These are phyloP conservation scores for Drosophila sproati DNA, from an alignment of 1,140 invertebrate species.

Conservation along the genomic window DNA sequence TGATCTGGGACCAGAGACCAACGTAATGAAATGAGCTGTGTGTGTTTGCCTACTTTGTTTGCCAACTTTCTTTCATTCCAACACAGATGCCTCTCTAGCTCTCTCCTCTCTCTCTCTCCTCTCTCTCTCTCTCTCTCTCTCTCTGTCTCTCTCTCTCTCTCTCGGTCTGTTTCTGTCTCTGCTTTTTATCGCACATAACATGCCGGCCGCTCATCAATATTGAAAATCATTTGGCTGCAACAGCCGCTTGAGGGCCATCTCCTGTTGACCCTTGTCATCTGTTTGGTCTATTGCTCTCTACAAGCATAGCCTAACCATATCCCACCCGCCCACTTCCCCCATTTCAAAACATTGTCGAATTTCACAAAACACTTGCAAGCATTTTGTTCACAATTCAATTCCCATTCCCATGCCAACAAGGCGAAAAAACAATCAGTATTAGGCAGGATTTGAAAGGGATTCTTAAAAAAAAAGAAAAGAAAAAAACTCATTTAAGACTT, in stretches of 20 bases:
- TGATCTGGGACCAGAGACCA: constrained; percentile 60
- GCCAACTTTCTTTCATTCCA: constrained; percentile 40
- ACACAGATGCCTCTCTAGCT: constrained; percentile 6
- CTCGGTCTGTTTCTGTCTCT: constrained; percentile 8
- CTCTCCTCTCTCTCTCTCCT: not conserved
- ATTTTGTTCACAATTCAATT: constrained; percentile 5
- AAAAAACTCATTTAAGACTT: not conserved
- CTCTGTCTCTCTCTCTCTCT: constrained; percentile 9
- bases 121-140: constrained; percentile 1
- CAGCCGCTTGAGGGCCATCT: constrained; percentile 61
- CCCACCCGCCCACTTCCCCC: not conserved
- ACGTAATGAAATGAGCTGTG: constrained; percentile 72
- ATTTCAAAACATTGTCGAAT: constrained; percentile 7
- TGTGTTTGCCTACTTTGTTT: constrained; percentile 7
- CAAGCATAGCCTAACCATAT: not conserved
- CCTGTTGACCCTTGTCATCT: constrained; percentile 48
- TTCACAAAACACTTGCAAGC: not conserved
- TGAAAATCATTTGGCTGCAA: constrained; percentile 66
- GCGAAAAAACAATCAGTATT: not conserved
- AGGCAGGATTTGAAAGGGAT: not conserved
- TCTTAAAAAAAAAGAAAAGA: not conserved
- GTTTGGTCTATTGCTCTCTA: constrained; percentile 2
- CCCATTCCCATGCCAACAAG: not conserved
- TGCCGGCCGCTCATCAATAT: constrained; percentile 59
- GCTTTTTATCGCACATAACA: not conserved